Base-by-base conservation (phyloP, 2,113 vertebrate genomes). In the Spilogale gracilis region DNA sequence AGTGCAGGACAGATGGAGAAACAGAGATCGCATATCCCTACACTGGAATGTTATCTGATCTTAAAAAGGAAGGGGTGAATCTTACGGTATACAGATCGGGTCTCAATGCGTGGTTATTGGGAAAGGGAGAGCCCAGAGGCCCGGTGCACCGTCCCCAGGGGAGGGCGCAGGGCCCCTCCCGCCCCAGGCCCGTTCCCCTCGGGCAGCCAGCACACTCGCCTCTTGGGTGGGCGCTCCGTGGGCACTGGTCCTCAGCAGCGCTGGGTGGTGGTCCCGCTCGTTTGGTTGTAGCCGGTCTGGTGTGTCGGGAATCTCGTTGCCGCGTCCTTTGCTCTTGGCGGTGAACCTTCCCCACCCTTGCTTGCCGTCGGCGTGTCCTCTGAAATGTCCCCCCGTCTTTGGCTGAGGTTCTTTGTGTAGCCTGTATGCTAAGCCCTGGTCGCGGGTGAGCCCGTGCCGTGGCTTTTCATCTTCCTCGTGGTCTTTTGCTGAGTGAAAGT, bases 241-340 rank as follows among this genome's bases (percentile, higher is more conserved):
- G 6, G 16, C 69, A 13, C 16, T 21, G 9, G 1, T 0, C 27
- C 38, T 48, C 11, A 8, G 27, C 43, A 23, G 71, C 18, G 1
- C 14, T 21, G 3, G 89, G 60, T 11, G 71, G 12, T 17, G 0
- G 2, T 38, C 38, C 38, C 1, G 9, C 38, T 17, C 11, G 4
- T 43, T 10, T 43, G 73, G 10, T 3, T 6, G 25, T 54, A 43
- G 74, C n/a, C 14, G 0, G 6, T 21, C 89, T 14, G 50, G 2
- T 2, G 1, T 43, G n/a, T 9, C 17, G 50, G 0, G 2, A 5
- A 0, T 56, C 50, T 14, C 6, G 0, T 20, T 1, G 43, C 2
- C 13, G 78, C 6, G 12, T 9, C 10, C 48, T 6, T 13, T 20
- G 38, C 32, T 38, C 1, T 10, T 2, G 52, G 43, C 0, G 1